Base-by-base conservation (phyloP, 2,797 vertebrate genomes). In the Myotis myotis region DNA sequence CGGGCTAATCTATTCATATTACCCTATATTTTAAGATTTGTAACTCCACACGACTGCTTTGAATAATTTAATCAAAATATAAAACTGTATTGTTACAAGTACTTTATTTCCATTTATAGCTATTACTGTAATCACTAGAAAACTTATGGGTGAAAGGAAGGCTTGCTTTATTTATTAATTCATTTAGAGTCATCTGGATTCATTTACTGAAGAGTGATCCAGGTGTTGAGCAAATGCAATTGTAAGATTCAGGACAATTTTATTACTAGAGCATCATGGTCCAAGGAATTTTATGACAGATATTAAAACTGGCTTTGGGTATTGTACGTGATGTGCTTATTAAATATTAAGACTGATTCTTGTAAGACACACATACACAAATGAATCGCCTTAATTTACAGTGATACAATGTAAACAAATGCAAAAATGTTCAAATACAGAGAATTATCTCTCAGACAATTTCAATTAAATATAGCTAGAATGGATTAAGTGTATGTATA, bases 81-180 rank as follows among this genome's bases (percentile, higher is more conserved):
- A 91, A 93, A 68, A 70, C 30, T 38, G 11, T 11, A 68, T 74
- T 80, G 62, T 47, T 68, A 0, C 36, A 93, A 93, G 49, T 66
- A 66, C 16, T 93, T 86, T 80, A 92, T 71, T 95, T 87, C 49
- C 33, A 75, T 36, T 72, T 95, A 82, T n/a, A 89, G n/a, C 25
- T 57, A 71, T 91, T 79, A 93, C 76, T 22, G 30, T 33, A 41
- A 19, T 89, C 62, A 78, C 16, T 74, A 55, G 60, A 87, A 91
- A 85, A 60, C 57, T 10, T 74, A 22, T 74, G 13, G 87, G 68
- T 44, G 87, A 55, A 91, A 95, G 62, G 2, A 36, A 89, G 15
- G 22, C 23, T 88, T 94, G 78, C 78, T 95, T 90, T 87, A 86
- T 74, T 28, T 95, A 71, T 93, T 88, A 95, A 93, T 82, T 89